These are phyloP conservation scores for Triplophysa yarkandensis DNA, from an alignment of 2,797 vertebrate genomes.

Conservation along the genomic window DNA sequence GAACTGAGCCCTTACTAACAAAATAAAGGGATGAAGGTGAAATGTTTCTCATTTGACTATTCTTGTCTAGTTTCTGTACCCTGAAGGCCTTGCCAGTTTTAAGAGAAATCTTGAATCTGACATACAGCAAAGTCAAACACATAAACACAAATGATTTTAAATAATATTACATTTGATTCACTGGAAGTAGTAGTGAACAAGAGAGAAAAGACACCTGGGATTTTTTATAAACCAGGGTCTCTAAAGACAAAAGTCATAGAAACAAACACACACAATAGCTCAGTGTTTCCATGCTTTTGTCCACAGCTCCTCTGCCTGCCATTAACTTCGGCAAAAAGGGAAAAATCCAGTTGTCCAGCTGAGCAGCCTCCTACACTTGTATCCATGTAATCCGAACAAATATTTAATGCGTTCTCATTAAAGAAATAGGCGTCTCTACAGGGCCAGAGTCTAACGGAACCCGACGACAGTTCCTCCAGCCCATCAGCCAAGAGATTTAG, in stretches of 20 bases:
- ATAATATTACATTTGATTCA: no score
- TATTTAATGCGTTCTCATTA: constrained; percentile 60
- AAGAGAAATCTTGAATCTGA: no score
- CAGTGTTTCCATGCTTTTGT: constrained; percentile 52
- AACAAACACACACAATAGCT: constrained; percentile 37
- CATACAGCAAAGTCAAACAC: no score
- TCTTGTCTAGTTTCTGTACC: not conserved
- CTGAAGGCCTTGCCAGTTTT: no score
- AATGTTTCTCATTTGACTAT: not conserved
- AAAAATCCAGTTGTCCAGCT: constrained; percentile 44
- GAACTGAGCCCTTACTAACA: not conserved
- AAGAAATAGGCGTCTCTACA: constrained; percentile 59
- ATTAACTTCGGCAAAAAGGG: constrained; percentile 50
- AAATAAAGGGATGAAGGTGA: not conserved
- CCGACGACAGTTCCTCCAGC: constrained; percentile 50
- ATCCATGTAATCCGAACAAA: constrained; percentile 66
- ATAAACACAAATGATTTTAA: no score
- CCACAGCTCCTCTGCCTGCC: constrained; percentile 41
- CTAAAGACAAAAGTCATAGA: constrained; percentile 53
- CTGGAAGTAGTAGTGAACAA: not conserved
- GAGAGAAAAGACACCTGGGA: constrained; percentile 55
- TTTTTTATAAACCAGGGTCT: constrained; percentile 46
- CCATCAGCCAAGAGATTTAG: constrained; percentile 49
- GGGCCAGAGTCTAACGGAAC: constrained; percentile 62
- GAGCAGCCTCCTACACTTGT: constrained; percentile 51